Conservation (phyloP, 2,888 invertebrate genomes). For the Alviniconcha strummeri region DNA sequence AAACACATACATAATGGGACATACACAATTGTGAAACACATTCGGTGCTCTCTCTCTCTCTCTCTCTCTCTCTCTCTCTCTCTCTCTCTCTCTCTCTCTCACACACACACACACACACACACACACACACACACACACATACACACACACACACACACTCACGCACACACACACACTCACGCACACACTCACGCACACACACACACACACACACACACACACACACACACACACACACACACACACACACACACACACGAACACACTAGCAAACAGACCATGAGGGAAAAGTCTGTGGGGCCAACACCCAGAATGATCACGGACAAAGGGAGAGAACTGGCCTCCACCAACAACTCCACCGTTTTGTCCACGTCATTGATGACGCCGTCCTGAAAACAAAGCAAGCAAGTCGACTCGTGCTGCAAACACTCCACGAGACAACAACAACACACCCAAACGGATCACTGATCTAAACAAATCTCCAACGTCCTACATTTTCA, state of each 20-base stretch:
- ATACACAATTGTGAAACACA: too few species aligned
- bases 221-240: background rate
- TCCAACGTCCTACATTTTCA: too few species aligned
- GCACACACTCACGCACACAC: background rate
- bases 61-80: too few species aligned
- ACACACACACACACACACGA: background rate
- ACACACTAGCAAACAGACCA: constrained; percentile 47
- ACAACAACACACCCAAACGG: too few species aligned
- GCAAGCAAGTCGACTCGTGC: too few species aligned
- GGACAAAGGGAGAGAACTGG: constrained; percentile 57
- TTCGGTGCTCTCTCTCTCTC: too few species aligned
- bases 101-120: background rate
- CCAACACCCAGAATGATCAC: constrained; percentile 60
- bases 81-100: too few species aligned
- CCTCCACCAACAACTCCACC: constrained; percentile 49
- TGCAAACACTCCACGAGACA: too few species aligned
- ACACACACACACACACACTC: constrained; percentile 6
- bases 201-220: background rate
- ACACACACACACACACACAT: background rate
- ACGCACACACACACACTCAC: constrained; percentile 3
- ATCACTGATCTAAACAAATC: too few species aligned
- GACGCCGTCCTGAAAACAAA: constrained; percentile 57
- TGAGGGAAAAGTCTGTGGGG: constrained; percentile 58
- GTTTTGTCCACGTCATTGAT: constrained; percentile 61
- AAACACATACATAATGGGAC: too few species aligned